Evolutionary conservation across 1,140 invertebrate species (phyloP).

Genomic region (Augochlora pura): DNA sequence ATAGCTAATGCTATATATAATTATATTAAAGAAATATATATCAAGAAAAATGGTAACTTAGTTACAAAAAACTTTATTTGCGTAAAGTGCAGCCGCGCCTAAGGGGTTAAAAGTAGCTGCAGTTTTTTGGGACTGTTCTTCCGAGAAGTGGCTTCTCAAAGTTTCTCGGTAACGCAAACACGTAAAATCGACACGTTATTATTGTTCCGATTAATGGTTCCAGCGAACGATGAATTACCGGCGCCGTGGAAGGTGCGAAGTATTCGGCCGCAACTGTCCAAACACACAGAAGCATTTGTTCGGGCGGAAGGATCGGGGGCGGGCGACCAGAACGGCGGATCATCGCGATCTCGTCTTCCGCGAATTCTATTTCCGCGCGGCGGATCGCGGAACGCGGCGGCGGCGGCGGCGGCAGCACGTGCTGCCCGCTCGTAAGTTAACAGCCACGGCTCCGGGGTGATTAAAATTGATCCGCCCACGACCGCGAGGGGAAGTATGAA

Average conservation of each 20-base stretch:
- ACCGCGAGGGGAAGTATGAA: conserved; percentile 45
- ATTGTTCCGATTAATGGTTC: not conserved
- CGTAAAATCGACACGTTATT: not conserved
- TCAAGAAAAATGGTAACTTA: too few relatives aligned
- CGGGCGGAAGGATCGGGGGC: conserved; percentile 5
- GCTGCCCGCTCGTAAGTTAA: conserved; percentile 41
- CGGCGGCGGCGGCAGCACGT: conserved; percentile 5
- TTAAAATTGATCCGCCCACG: conserved; percentile 49
- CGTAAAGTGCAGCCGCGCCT: too few relatives aligned
- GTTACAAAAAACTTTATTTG: too few relatives aligned
- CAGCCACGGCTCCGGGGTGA: conserved; percentile 26
- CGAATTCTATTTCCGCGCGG: conserved; percentile 54
- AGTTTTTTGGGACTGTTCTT: not conserved
- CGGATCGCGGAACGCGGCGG: not conserved
- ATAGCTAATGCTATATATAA: too few relatives aligned
- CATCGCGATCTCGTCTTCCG: conserved; percentile 46
- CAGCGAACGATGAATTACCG: conserved; percentile 16
- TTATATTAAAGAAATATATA: too few relatives aligned
- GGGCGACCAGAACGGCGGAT: conserved; percentile 19
- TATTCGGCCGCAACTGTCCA: conserved; percentile 38
- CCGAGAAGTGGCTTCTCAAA: not conserved
- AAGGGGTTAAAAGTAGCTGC: too few relatives aligned
- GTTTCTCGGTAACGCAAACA: not conserved
- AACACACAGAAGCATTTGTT: conserved; percentile 14
- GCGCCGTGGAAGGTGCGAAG: not conserved